Evolutionary conservation across 2,888 invertebrate species (phyloP), one percentile per base, ranked within the genome.

Genomic region (Drosophila yooni): DNA sequence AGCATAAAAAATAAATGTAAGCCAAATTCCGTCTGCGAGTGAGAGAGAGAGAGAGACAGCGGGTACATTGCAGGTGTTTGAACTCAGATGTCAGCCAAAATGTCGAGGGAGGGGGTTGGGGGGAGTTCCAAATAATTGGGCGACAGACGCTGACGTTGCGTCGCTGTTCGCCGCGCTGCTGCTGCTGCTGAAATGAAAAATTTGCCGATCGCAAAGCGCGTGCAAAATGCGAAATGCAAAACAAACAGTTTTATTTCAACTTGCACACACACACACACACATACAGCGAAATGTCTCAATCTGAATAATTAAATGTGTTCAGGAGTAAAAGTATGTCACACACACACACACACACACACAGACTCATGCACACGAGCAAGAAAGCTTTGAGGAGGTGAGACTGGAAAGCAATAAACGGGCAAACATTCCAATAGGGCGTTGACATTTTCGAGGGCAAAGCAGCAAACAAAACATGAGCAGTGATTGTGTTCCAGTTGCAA

Each of bases 41-140:
- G 40, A 61, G 48, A 57, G 52, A 27, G 69, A 27, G 62, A 63
- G 63, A 27, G 69, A 50, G 66, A 65, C 52, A 54, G 53, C 70
- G 77, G 78, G 83, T 89, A 79, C 88, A 87, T 74, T 90, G 90
- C 88, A 88, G 88, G 88, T 88, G 88, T 88, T 90, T 88, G 88
- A 88, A 88, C 88, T 88, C 90, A 88, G 86, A 86, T 88, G 90
- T 80, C 88, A 89, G 86, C 77, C 79, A 79, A 83, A 46, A 79
- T 61, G 76, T 68, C 69, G 57, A 8, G 21, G 7, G 21, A 15
- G 15, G 40, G 27, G 48, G 38, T 31, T 27, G 27, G 25, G 18
- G 31, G 52, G 25, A 48, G 18, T 51, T n/a, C 67, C 46, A 61
- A 77, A 80, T 81, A 81, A 80, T 78, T 80, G 80, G 78, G 74